These are phyloP conservation scores for Macaca nemestrina DNA, from an alignment of 2,113 vertebrate species.

Conservation along the genomic window DNA sequence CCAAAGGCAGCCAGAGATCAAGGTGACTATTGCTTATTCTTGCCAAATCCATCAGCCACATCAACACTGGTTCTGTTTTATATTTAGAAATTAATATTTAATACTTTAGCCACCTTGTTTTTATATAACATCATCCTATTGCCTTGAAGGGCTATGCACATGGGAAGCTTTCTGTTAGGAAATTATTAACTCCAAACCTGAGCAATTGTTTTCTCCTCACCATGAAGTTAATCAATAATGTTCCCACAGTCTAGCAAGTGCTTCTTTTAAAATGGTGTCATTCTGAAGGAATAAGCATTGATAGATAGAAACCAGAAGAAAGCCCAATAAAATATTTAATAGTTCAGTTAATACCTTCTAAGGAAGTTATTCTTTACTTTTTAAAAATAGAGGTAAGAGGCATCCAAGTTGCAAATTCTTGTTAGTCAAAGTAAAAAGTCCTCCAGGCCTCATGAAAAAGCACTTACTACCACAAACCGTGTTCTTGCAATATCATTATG, in stretches of 20 bases:
- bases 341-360: constrained; percentile 13
- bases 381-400: constrained; percentile 28
- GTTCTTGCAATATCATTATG: constrained; percentile 25
- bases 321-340: neutral
- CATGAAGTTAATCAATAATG: neutral
- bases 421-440: constrained; percentile 49
- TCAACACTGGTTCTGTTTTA: neutral
- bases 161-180: neutral
- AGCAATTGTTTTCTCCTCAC: constrained; percentile 22
- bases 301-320: neutral
- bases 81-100: constrained; percentile 63
- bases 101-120: constrained; percentile 32
- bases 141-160: neutral
- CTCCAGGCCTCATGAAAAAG: neutral
- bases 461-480: neutral
- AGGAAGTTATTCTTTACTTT: constrained; percentile 38
- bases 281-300: neutral
- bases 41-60: neutral
- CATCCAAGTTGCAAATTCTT: neutral
- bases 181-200: constrained; percentile 7
- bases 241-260: neutral
- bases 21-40: neutral
- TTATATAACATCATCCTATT: neutral
- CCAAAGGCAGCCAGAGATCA: neutral
- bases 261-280: constrained; percentile 17